Conservation (phyloP, 2,797 vertebrate genomes). For the Lagodon rhomboides region DNA sequence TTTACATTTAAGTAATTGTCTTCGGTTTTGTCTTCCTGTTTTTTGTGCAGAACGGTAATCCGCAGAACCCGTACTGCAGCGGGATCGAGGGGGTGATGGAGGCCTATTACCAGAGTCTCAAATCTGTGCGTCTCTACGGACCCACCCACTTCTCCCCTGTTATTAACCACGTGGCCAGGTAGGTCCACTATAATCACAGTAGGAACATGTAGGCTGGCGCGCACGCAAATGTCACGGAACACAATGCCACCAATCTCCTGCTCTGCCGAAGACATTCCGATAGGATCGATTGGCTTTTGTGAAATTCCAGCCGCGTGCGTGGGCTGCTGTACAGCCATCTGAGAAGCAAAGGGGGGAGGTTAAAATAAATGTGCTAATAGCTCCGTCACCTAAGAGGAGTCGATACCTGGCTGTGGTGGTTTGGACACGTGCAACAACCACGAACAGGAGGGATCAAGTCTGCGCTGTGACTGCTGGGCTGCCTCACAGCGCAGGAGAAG, state of each 20-base stretch:
- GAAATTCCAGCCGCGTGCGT: slow-evolving; percentile 2
- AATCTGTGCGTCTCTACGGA: slow-evolving; percentile 96
- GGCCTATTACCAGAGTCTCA: slow-evolving; percentile 96
- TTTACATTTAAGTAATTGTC: neutral
- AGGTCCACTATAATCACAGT: slow-evolving; percentile 46
- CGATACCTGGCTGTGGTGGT: slow-evolving; percentile 6
- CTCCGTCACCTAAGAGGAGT: slow-evolving; percentile 18
- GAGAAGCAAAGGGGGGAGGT: slow-evolving; percentile 10
- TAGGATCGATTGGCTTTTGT: slow-evolving; percentile 11
- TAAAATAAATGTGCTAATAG: slow-evolving; percentile 49
- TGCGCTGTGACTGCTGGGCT: slow-evolving; percentile 17
- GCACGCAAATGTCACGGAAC: neutral
- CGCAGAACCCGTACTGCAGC: slow-evolving; percentile 96
- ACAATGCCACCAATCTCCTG: slow-evolving; percentile 1
- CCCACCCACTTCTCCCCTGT: slow-evolving; percentile 99
- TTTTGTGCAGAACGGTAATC: slow-evolving; percentile 92
- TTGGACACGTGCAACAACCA: neutral
- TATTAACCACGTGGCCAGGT: slow-evolving; percentile 97
- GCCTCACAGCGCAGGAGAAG: slow-evolving; percentile 4
- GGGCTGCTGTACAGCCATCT: slow-evolving; percentile 15
- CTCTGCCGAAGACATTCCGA: neutral
- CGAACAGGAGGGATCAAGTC: neutral
- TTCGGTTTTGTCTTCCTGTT: slow-evolving; percentile 12
- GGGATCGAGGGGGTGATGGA: slow-evolving; percentile 99
- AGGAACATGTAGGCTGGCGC: slow-evolving; percentile 11